Evolutionary conservation across 2,113 vertebrate species (phyloP), one percentile per base, ranked within the genome.

Genomic region (Myiagra hebetior): DNA sequence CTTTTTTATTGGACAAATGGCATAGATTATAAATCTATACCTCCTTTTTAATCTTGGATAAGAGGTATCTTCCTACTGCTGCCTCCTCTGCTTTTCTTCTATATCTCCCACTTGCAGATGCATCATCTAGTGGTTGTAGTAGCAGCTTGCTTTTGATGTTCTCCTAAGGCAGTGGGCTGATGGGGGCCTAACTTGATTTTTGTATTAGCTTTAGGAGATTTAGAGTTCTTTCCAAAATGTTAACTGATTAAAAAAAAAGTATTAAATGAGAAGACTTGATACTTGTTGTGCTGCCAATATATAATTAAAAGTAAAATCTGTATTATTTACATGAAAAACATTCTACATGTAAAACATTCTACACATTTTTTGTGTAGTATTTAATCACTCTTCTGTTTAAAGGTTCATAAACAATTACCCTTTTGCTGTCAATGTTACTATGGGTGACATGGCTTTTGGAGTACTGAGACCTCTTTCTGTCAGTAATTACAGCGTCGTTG

Each of bases 381-480:
- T 89, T 79, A 19, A 62, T 72, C 23, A 28, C 37, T 77, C 30
- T 85, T 88, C 15, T 53, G 22, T 97, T 97, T 98, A 77, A 94
- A 99, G 99, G 96, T 99, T 99, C 97, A 78, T 99, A 74, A 99
- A 99, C 89, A 97, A 97, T 73, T 87, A 98, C 12, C 2, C 63
- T 0, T 1, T 18, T 15, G 0, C 5, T 44, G 9, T 99, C 53
- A 98, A 96, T 2, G 3, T 99, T 83, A 97, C 95, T 7, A 60
- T 97, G 85, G 49, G 18, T 39, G 37, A 7, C 8, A 65, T 5
- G 9, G 0, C 53, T 8, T 90, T 98, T 86, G 97, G 46, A 85
- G 3, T 6, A 2, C 20, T 99, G 81, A 1, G 4, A 3, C 41
- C 91, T 50, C 37, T 96, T 41, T 68, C 30, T 41, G 91, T 20